These are phyloP conservation scores for Alethe diademata DNA, from an alignment of 2,113 vertebrate species.

Conservation along the genomic window DNA sequence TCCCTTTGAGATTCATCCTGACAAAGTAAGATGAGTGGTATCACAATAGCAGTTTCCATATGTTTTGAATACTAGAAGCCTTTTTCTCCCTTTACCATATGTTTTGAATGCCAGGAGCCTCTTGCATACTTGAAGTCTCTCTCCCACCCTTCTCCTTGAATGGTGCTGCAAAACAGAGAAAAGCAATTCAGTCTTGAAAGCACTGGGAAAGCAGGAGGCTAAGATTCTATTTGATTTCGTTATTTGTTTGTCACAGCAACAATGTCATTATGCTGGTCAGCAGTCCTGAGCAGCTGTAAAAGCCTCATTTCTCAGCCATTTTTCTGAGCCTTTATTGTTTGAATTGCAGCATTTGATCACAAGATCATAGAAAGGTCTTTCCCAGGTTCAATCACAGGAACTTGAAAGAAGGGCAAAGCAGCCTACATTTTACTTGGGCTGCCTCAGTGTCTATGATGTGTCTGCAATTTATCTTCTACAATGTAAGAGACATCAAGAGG, in stretches of 20 bases:
- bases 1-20: neutral
- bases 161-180: neutral
- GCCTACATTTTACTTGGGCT: neutral
- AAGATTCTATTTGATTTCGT: neutral
- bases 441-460: neutral
- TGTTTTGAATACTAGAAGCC: neutral
- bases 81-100: neutral
- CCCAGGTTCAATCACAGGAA: slow-evolving; percentile 13
- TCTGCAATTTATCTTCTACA: slow-evolving; percentile 22
- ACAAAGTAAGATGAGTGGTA: neutral
- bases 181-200: slow-evolving; percentile 2
- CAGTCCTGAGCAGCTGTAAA: neutral
- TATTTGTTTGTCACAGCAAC: neutral
- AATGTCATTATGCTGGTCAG: slow-evolving; percentile 6
- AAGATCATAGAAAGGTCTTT: slow-evolving; percentile 41
- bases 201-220: neutral
- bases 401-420: slow-evolving; percentile 27
- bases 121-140: neutral
- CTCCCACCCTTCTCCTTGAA: neutral
- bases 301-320: neutral
- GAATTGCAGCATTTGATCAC: slow-evolving; percentile 42
- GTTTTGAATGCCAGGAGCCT: neutral
- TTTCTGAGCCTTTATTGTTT: neutral
- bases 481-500: slow-evolving; percentile 6
- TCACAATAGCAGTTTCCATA: neutral